Evolutionary conservation across 2,113 vertebrate species (phyloP), one percentile per base, ranked within the genome.

Genomic region (Corythaixoides concolor): DNA sequence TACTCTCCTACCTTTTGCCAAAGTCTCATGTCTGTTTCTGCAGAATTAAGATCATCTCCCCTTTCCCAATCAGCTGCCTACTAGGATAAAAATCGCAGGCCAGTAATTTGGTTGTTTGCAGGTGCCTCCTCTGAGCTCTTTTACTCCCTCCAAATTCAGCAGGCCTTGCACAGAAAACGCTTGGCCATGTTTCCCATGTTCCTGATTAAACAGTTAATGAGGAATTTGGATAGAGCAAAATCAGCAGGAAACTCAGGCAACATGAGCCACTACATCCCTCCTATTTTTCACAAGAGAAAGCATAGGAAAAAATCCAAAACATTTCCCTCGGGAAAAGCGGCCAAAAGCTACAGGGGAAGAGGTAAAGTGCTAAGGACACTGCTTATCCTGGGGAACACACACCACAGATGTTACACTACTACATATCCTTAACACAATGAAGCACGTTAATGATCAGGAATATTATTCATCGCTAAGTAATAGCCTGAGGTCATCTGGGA

Each of bases 161-260:
- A 9, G 1, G 53, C 37, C 41, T 84, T 32, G 41, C 78, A 76
- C 43, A 66, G 16, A 68, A 74, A 64, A 26, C 0, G 1, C 59
- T 78, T 92, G 91, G 76, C 89, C 2, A 0, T 8, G 15, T 39
- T 89, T 66, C 35, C 55, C 26, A 3, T 68, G 80, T 60, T 74
- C 67, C 93, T 84, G 77, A 92, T 93, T 84, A 93, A 94, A 63
- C 69, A 83, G 10, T 45, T 89, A 85, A 94, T 12, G 89, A 95
- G 59, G 73, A 83, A 70, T 7, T 70, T 62, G 79, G 75, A 91
- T 19, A 22, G 53, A 67, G 67, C 30, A 83, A 76, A 94, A 88
- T 3, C 82, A 68, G 56, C 47, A 78, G 50, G 66, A 93, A 88
- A 85, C 6, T 15, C 60, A 45, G 33, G 84, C 63, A 67, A 24